phyloP scores from a whole-genome alignment of 2,797 vertebrate species.

The Myripristis jacobus region DNA sequence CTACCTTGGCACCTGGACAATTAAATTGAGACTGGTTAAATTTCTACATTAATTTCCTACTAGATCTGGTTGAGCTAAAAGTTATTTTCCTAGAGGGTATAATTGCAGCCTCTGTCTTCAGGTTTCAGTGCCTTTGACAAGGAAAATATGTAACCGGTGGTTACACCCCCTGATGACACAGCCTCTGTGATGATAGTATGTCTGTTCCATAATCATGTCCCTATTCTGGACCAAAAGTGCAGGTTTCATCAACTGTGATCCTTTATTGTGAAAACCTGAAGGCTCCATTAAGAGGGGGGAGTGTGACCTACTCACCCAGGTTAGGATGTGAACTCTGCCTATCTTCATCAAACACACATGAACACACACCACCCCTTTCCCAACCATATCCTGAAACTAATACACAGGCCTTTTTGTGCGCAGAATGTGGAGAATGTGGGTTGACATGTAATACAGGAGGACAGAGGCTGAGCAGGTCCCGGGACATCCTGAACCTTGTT shows the following conservation, averaged over 20 bases:
- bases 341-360: constrained; percentile 14
- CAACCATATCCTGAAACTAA: constrained; percentile 53
- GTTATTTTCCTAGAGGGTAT: no score
- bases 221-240: background rate
- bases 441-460: constrained; percentile 58
- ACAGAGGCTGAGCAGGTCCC: constrained; percentile 45
- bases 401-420: constrained; percentile 48
- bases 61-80: no score
- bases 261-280: constrained; percentile 2
- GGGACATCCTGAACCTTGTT: constrained; percentile 32
- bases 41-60: no score
- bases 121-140: background rate
- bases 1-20: no score
- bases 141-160: background rate
- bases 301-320: background rate
- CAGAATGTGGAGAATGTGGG: constrained; percentile 57
- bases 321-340: constrained; percentile 22
- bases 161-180: background rate
- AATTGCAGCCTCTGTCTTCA: no score
- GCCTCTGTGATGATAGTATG: background rate
- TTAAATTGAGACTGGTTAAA: no score
- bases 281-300: background rate
- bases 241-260: background rate
- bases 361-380: constrained; percentile 30
- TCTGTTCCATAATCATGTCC: background rate